These are phyloP conservation scores for Melangyna quadrimaculata DNA, from an alignment of 2,888 invertebrate species.

Conservation along the genomic window DNA sequence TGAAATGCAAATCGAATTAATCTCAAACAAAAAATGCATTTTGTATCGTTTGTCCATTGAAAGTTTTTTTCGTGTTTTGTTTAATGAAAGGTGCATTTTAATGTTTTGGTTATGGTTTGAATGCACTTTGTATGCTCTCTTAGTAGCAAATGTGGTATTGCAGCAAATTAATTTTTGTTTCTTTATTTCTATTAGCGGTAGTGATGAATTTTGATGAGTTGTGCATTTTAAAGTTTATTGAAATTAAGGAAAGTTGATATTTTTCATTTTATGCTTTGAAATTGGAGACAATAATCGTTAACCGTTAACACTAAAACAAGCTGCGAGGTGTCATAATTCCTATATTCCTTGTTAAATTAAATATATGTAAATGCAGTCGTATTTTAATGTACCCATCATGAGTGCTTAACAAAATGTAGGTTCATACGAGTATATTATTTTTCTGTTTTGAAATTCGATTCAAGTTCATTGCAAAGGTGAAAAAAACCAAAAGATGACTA, in stretches of 20 bases:
- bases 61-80: slow-evolving; percentile 6
- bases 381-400: no score
- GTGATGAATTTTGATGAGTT: neutral
- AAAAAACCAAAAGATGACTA: slow-evolving; percentile 21
- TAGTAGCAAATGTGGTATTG: neutral
- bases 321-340: no score
- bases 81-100: neutral
- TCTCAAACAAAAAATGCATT: slow-evolving; percentile 26
- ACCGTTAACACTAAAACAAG: no score
- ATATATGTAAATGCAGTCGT: no score
- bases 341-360: no score
- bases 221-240: neutral
- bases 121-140: neutral
- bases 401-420: no score
- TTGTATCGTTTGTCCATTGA: slow-evolving; percentile 28
- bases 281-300: neutral
- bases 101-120: neutral
- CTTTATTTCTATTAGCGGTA: neutral
- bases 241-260: neutral
- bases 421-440: no score
- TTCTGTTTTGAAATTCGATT: neutral
- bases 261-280: neutral
- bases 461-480: neutral
- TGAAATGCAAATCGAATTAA: slow-evolving; percentile 55
- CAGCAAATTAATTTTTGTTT: neutral